A percentile compares a stretch with the other conserved stretches of the same genome.
Evolutionary conservation across 30 jellyfish, hydroid and myxozoan species (phyloP).

Genomic region (Clytia hemisphaerica): DNA sequence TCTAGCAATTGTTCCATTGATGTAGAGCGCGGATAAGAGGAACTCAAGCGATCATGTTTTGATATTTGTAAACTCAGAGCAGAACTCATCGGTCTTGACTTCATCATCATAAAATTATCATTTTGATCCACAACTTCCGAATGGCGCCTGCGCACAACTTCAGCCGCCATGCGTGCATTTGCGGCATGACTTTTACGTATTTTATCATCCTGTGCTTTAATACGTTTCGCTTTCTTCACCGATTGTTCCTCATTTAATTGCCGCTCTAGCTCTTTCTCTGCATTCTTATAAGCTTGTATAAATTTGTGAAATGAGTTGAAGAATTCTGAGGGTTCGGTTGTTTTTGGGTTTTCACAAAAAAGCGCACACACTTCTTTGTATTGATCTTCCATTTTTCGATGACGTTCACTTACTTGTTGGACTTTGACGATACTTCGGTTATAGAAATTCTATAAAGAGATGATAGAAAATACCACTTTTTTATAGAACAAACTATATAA

Average conservation of each 20-base stretch:
- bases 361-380: constrained; percentile 73
- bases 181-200: too few relatives aligned
- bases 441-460: constrained; percentile 78
- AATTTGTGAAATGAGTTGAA: constrained; percentile 55
- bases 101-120: too few relatives aligned
- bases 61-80: too few relatives aligned
- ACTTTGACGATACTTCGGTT: constrained; percentile 73
- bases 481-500: too few relatives aligned
- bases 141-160: too few relatives aligned
- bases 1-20: too few relatives aligned
- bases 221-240: constrained; percentile 5
- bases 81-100: too few relatives aligned
- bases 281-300: constrained; percentile 34
- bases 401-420: constrained; percentile 67
- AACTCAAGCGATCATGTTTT: too few relatives aligned
- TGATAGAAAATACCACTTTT: too few relatives aligned
- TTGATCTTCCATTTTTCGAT: constrained; percentile 89
- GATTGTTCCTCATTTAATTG: constrained; percentile 11
- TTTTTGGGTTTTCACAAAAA: constrained; percentile 77
- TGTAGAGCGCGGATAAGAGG: too few relatives aligned
- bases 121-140: too few relatives aligned
- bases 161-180: too few relatives aligned
- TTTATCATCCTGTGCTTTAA: constrained; percentile 11
- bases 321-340: constrained; percentile 76
- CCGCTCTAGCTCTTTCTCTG: constrained; percentile 8